Base-by-base conservation (phyloP, 2,113 vertebrate genomes). In the Rhinichthys klamathensis region DNA sequence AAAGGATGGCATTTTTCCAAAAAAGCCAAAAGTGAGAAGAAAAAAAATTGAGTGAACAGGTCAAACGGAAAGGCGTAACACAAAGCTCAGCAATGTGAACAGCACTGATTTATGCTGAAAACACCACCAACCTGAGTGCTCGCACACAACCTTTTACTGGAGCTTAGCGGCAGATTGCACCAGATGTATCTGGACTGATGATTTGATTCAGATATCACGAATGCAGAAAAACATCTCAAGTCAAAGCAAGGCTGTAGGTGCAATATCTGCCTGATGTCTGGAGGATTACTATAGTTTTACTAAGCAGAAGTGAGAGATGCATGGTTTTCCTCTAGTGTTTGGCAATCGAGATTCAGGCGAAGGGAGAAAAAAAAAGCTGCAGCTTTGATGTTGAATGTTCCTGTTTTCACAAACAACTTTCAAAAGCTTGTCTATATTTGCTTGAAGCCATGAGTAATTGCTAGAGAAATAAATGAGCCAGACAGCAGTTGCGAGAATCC, bases 331-430 rank as follows among this genome's bases (percentile, higher is more conserved):
- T 60, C n/a, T 61, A 9, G 23, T 44, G 58, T 44, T 44, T 46
- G 69, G 15, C n/a, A 46, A 38, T 12, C 0, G 8, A 27, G 35
- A 74, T 74, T 83, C 35, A 83, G 18, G 72, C 16, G 38, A 44
- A 27, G 9, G n/a, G n/a, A n/a, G n/a, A n/a, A n/a, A n/a, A 41
- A 35, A 7, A 49, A 63, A 25, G 25, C 18, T 21, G 38, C 54
- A n/a, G 23, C 54, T 76, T 84, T 51, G 82, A 76, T 18, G 41
- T 63, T 58, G 38, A 76, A 75, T 15, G 41, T 63, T 63, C 9
- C 44, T 10, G 38, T 65, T 65, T 84, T 76, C 27, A 63, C 12
- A 6, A 84, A 63, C 72, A 75, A 75, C 56, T 63, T 75, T 84
- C 38, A 30, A 61, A 84, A 60, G 81, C 69, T 82, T 70, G 80